phyloP scores from a whole-genome alignment of 2,797 vertebrate genomes.

The Chaenodraco wilsoni region DNA sequence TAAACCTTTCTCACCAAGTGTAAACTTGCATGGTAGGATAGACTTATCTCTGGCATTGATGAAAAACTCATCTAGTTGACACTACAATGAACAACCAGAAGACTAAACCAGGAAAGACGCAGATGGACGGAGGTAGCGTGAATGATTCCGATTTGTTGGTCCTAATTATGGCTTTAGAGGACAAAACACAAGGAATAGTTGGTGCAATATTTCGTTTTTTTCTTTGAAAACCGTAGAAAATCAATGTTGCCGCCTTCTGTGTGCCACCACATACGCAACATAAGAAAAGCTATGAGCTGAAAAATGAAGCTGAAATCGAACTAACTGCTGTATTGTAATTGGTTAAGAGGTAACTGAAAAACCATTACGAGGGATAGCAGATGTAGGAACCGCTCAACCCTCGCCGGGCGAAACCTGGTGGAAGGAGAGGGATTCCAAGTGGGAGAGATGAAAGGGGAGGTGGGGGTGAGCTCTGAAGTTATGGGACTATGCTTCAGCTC shows the following conservation, averaged over 20 bases:
- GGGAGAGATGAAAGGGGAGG: slow-evolving; percentile 55
- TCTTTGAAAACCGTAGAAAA: slow-evolving; percentile 28
- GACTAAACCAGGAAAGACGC: neutral
- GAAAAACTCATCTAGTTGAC: neutral
- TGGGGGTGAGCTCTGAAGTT: slow-evolving; percentile 64
- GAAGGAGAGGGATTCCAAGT: slow-evolving; percentile 47
- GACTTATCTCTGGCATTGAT: neutral
- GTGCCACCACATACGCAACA: slow-evolving; percentile 10
- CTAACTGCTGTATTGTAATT: slow-evolving; percentile 55
- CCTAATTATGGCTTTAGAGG: neutral
- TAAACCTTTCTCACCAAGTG: neutral
- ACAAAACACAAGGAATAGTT: slow-evolving; percentile 18
- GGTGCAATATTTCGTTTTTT: slow-evolving; percentile 8
- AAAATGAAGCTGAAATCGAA: slow-evolving; percentile 54
- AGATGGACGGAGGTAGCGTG: neutral
- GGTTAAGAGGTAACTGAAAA: slow-evolving; percentile 56
- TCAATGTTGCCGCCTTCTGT: slow-evolving; percentile 35
- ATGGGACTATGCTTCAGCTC: slow-evolving; percentile 67
- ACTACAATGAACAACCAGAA: neutral
- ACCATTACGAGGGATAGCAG: slow-evolving; percentile 66
- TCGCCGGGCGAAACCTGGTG: slow-evolving; percentile 41
- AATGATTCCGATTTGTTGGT: neutral
- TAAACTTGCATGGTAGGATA: neutral
- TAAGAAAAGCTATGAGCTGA: slow-evolving; percentile 52
- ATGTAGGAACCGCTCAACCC: slow-evolving; percentile 66